Evolutionary conservation across 2,113 vertebrate genomes (phyloP).

Genomic region (Gorsachius goisagi): DNA sequence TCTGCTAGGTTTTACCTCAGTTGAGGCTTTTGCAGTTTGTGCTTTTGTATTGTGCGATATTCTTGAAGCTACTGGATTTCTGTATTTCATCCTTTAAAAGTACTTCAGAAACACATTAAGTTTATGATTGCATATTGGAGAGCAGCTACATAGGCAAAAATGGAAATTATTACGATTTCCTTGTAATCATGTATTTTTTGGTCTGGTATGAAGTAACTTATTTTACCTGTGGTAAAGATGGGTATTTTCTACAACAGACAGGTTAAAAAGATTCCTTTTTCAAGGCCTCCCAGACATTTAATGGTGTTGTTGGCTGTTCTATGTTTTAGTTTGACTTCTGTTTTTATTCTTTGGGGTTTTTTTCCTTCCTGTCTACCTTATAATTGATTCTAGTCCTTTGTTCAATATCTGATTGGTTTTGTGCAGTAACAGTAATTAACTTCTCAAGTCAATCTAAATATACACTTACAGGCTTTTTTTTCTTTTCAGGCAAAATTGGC

Average conservation of each 20-base stretch:
- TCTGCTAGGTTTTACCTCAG: not conserved
- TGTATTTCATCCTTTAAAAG: not conserved
- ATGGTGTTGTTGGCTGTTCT: not conserved
- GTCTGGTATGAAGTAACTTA: not conserved
- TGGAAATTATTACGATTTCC: not conserved
- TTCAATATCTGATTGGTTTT: not conserved
- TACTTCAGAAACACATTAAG: not conserved
- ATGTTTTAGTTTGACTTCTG: not conserved
- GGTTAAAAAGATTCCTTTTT: not conserved
- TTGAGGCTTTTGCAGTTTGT: not conserved
- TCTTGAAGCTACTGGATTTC: not conserved
- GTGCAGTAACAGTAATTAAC: not conserved
- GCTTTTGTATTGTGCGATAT: not conserved
- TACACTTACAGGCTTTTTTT: not conserved
- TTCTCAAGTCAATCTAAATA: not conserved
- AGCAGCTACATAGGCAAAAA: not conserved
- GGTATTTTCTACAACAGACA: not conserved
- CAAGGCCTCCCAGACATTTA: not conserved
- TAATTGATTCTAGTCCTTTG: not conserved
- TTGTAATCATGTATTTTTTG: not conserved
- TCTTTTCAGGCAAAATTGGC: conserved; percentile 89
- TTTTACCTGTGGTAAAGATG: not conserved
- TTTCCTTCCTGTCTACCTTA: not conserved
- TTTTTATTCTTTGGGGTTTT: not conserved
- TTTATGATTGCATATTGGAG: not conserved